Conservation (phyloP, 2,797 vertebrate genomes). For the Chaenodraco wilsoni region DNA sequence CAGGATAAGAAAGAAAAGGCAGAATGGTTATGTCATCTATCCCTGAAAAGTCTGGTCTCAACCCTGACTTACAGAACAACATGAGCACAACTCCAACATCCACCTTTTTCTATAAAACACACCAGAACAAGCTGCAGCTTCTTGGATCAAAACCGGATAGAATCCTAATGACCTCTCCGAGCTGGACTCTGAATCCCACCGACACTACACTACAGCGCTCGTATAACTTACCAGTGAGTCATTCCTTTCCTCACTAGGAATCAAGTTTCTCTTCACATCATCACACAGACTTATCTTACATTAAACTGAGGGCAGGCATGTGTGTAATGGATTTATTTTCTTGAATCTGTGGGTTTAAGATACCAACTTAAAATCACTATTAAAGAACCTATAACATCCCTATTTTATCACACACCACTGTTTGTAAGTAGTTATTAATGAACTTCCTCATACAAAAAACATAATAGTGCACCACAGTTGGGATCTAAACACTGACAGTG, state of each 20-base stretch:
- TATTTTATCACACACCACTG: background rate
- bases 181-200: conserved; percentile 49
- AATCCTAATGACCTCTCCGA: conserved; percentile 69
- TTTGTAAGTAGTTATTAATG: conserved; percentile 23
- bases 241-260: conserved; percentile 43
- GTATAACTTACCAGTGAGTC: conserved; percentile 47
- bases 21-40: conserved; percentile 30
- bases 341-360: background rate
- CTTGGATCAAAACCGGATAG: conserved; percentile 46
- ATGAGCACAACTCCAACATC: conserved; percentile 58
- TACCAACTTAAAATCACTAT: background rate
- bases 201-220: conserved; percentile 43
- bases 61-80: conserved; percentile 60
- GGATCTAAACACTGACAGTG: conserved; percentile 53
- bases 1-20: conserved; percentile 22
- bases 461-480: conserved; percentile 40
- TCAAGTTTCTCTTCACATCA: conserved; percentile 24
- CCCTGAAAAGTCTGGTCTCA: conserved; percentile 55
- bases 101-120: conserved; percentile 45
- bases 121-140: conserved; percentile 43
- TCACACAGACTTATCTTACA: conserved; percentile 24
- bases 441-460: background rate
- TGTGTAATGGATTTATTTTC: conserved; percentile 18
- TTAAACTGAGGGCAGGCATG: background rate
- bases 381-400: background rate